phyloP scores from a whole-genome alignment of 2,797 vertebrate genomes.

The Sebastes umbrosus region DNA sequence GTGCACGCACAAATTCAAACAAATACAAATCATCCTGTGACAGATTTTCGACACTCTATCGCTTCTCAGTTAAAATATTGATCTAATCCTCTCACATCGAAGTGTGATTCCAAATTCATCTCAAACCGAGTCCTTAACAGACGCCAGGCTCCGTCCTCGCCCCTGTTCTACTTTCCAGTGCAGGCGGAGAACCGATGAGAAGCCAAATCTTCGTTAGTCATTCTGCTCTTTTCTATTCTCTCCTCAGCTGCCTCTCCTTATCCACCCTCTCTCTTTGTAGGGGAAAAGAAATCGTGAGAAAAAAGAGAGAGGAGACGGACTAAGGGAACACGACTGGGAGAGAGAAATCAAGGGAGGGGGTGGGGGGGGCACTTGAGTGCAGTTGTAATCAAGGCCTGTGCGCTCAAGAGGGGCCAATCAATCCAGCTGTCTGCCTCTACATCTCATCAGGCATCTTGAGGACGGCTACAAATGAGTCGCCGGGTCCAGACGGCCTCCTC shows the following conservation, averaged over 20 bases:
- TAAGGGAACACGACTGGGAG: conserved; percentile 11
- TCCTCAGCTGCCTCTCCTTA: conserved; percentile 27
- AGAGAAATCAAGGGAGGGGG: conserved; percentile 5
- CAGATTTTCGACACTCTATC: conserved; percentile 13
- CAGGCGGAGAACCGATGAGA: background rate
- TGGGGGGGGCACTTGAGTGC: conserved; percentile 53
- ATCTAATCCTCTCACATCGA: conserved; percentile 38
- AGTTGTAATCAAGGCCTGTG: conserved; percentile 74
- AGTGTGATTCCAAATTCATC: conserved; percentile 34
- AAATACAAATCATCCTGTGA: background rate
- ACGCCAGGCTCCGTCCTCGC: background rate
- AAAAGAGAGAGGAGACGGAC: conserved; percentile 15
- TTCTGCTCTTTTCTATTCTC: conserved; percentile 37
- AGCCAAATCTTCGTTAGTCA: conserved; percentile 33
- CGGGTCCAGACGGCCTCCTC: conserved; percentile 47
- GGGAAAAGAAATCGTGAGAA: conserved; percentile 52
- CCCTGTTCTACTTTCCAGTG: conserved; percentile 14
- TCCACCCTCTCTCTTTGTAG: conserved; percentile 15
- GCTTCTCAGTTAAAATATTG: conserved; percentile 29
- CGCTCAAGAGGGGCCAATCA: conserved; percentile 74
- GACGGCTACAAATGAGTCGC: conserved; percentile 56
- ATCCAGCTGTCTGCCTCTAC: conserved; percentile 65
- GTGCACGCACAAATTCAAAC: background rate
- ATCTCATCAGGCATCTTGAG: conserved; percentile 70
- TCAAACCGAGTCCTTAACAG: conserved; percentile 15